Evolutionary conservation across 2,797 vertebrate species (phyloP).

Genomic region (Peromyscus eremicus): DNA sequence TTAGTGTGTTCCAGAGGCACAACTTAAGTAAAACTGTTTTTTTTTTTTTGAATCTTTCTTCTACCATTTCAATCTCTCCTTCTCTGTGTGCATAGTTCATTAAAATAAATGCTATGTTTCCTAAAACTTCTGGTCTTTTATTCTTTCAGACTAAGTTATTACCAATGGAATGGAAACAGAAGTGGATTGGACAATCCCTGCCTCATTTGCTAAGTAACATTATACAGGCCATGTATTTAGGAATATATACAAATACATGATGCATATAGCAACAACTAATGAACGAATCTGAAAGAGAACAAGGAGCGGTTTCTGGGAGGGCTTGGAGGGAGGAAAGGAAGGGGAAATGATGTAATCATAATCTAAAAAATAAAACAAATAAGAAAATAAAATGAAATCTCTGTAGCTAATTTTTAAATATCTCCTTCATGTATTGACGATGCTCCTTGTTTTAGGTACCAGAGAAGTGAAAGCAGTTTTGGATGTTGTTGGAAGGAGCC

Average conservation of each 20-base stretch:
- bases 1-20: background rate
- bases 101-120: background rate
- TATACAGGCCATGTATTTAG: background rate
- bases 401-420: background rate
- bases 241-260: background rate
- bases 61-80: background rate
- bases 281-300: background rate
- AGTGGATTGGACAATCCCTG: background rate
- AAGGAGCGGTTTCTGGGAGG: background rate
- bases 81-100: background rate
- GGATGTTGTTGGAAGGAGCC: slow-evolving; percentile 28
- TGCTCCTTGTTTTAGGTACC: background rate
- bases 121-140: slow-evolving; percentile 28
- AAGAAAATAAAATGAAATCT: slow-evolving; percentile 17
- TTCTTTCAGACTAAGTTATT: background rate
- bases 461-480: background rate
- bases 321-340: background rate
- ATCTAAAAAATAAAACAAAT: background rate
- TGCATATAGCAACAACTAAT: background rate
- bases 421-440: background rate
- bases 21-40: background rate
- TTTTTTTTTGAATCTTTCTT: background rate
- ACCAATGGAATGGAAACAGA: background rate
- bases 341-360: background rate
- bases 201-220: slow-evolving; percentile 11